These are phyloP conservation scores for Horisme vitalbata DNA, from an alignment of 2,888 invertebrate species.

Conservation along the genomic window DNA sequence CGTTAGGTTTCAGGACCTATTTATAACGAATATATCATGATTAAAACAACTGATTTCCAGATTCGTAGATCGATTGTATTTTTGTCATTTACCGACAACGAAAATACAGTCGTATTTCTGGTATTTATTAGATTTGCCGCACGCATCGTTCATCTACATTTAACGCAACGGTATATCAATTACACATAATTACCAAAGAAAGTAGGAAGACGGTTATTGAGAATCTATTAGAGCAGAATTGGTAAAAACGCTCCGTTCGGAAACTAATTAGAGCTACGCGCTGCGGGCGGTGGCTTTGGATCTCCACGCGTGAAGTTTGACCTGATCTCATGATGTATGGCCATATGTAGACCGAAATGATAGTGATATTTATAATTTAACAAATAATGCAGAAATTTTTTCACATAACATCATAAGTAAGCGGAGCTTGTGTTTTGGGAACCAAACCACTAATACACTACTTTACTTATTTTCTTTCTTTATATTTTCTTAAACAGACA, in stretches of 20 bases:
- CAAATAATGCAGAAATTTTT: background rate
- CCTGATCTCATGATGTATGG: conserved; percentile 9
- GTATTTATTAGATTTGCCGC: background rate
- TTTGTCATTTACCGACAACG: too few relatives aligned
- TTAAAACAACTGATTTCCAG: too few relatives aligned
- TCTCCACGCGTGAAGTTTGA: conserved; percentile 16
- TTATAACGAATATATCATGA: too few relatives aligned
- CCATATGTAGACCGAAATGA: background rate
- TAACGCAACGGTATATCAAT: conserved; percentile 20
- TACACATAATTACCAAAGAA: conserved; percentile 20
- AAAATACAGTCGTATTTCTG: background rate
- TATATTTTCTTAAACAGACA: too few relatives aligned
- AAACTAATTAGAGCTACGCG: conserved; percentile 23
- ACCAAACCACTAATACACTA: too few relatives aligned
- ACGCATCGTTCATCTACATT: conserved; percentile 10
- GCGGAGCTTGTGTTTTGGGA: too few relatives aligned
- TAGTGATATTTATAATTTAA: background rate
- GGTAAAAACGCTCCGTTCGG: conserved; percentile 26
- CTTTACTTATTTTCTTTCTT: too few relatives aligned
- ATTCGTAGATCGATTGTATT: too few relatives aligned
- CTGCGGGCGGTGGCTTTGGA: conserved; percentile 14
- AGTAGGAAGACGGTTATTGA: conserved; percentile 20
- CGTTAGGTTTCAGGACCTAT: too few relatives aligned
- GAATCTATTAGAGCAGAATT: conserved; percentile 30
- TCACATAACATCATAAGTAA: too few relatives aligned